Evolutionary conservation across 2,888 invertebrate genomes (phyloP), one percentile per base, ranked within the genome.

Genomic region (Drosophila tanythrix): DNA sequence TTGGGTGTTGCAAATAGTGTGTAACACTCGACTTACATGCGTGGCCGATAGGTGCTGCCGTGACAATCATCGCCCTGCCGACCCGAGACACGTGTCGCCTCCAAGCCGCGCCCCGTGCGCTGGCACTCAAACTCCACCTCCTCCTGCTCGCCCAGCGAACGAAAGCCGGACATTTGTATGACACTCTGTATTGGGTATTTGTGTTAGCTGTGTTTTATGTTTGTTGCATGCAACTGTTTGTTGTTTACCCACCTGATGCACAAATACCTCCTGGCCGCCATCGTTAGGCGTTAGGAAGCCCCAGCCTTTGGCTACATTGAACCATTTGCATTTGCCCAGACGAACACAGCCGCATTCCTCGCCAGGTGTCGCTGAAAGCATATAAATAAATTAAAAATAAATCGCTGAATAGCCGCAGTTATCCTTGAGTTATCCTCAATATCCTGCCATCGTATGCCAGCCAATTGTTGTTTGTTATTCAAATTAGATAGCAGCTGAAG

Each of bases 261-360:
- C 98, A 93, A 98, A 98, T 74, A 98, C 97, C 93, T 98, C 98
- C 93, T 97, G 97, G 11, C 96, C 96, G 52, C 97, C 97, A 93
- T 98, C 98, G 90, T 97, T 96, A 53, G 98, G 98, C 76, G 97
- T 97, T 92, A 98, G 96, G 94, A 98, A 98, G 76, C 98, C 98
- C 97, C 97, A 98, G 74, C 98, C 98, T 94, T 98, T 98, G 85
- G 97, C 97, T 77, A 98, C 98, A 94, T 98, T 98, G 94, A 98
- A 98, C 98, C 98, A 98, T 94, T 98, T 98, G 94, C 98, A 98
- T 92, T 95, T 95, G 71, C 97, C 97, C 91, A 95, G 94, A 79
- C 96, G 95, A 87, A 95, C 94, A 86, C 95, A 91, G 76, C 84
- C 88, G 72, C 88, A 89, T 80, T 91, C 92, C 68, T 87, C 82